These are phyloP conservation scores for Nyctibius bracteatus DNA, from an alignment of 2,113 vertebrate species.

Conservation along the genomic window DNA sequence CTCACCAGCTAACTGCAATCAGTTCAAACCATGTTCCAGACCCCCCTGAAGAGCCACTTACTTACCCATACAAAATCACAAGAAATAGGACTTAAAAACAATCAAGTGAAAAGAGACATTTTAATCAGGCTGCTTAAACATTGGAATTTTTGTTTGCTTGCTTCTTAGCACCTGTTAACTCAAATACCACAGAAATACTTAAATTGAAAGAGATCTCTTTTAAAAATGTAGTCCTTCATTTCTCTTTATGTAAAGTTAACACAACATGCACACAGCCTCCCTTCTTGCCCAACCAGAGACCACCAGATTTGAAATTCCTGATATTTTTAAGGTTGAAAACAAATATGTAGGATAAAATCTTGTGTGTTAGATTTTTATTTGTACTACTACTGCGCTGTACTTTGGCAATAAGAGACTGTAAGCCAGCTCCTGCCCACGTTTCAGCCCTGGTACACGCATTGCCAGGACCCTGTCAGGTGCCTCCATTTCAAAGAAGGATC, in stretches of 20 bases:
- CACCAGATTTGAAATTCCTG: background rate
- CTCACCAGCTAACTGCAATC: background rate
- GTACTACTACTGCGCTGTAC: background rate
- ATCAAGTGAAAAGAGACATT: background rate
- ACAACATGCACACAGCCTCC: background rate
- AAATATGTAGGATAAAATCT: background rate
- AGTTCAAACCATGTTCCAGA: background rate
- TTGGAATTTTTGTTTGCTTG: background rate
- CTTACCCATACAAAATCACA: background rate
- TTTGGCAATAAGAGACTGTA: background rate
- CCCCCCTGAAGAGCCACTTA: background rate
- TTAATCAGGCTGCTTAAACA: background rate
- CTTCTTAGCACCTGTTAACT: slow-evolving; percentile 21
- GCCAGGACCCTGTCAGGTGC: background rate
- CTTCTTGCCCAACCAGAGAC: background rate
- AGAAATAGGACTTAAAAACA: background rate
- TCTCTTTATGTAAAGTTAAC: background rate
- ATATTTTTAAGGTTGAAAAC: background rate
- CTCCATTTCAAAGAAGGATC: background rate
- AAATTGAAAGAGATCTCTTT: background rate
- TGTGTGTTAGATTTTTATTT: background rate
- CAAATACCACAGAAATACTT: background rate
- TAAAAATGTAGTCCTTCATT: background rate
- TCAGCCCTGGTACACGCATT: background rate
- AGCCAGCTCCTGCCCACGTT: background rate